Evolutionary conservation across 2,113 vertebrate genomes (phyloP), one percentile per base, ranked within the genome.

Genomic region (Oreochromis niloticus): DNA sequence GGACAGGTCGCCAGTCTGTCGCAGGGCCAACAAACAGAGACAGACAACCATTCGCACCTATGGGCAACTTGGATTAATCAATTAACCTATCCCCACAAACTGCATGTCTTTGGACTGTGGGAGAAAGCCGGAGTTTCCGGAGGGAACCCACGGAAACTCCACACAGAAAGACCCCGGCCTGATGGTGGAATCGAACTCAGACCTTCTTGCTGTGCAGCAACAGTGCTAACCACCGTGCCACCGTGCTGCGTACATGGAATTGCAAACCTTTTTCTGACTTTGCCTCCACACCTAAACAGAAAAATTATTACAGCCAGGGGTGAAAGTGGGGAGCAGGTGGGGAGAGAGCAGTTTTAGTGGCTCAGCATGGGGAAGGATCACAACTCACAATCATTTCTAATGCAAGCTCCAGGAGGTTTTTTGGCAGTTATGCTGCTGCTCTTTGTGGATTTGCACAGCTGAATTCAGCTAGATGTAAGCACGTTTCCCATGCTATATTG

Each of bases 51-150:
- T 22, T 22, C 22, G 22, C 22, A 22, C 5, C 57, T 61, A 61
- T 34, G 4, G 14, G 17, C 57, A 61, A 61, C 32, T 61, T 61
- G 57, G 30, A 61, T 61, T 61, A 6, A 61, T 61, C 57, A 61
- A 0, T 34, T 61, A 61, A 61, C 30, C 8, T 61, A 61, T 61
- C 57, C 57, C 30, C 57, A 61, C 5, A 61, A 61, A 61, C 30
- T 34, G 16, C 57, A 17, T 32, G 57, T 61, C 14, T 61, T 61
- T 4, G 27, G 27, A 61, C 0, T 1, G 57, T 61, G 57, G 8
- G 57, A 32, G 27, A 27, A 61, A 61, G 57, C 57, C 2, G 32
- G 57, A 61, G 0, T 61, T 17, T 14, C 14, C 0, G 0, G 14
- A 59, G 57, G 27, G 27, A 61, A 8, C 14, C 16, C 30, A 6